phyloP scores from a whole-genome alignment of 2,888 invertebrate genomes.

The Hydroisotoma schaefferi region DNA sequence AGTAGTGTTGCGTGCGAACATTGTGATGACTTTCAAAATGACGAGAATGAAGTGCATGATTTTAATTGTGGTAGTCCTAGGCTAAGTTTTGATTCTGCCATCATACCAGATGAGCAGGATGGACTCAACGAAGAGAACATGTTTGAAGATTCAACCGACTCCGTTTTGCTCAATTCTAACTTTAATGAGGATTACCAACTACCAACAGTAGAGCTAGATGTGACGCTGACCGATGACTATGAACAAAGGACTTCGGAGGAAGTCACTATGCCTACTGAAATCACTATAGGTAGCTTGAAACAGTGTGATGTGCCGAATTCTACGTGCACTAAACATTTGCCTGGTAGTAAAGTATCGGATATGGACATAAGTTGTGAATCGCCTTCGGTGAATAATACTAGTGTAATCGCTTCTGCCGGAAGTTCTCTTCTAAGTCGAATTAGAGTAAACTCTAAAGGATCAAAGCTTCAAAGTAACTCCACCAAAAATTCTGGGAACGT shows the following conservation, averaged over 20 bases:
- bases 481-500: slow-evolving; percentile 19
- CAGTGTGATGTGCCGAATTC: neutral
- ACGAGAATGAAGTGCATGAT: slow-evolving; percentile 31
- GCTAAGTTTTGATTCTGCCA: slow-evolving; percentile 45
- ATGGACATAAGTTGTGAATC: neutral
- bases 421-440: slow-evolving; percentile 34
- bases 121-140: slow-evolving; percentile 18
- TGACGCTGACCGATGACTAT: slow-evolving; percentile 6
- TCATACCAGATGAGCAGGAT: slow-evolving; percentile 32
- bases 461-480: neutral
- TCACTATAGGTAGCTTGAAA: neutral
- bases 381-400: slow-evolving; percentile 10
- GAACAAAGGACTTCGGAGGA: slow-evolving; percentile 8
- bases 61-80: slow-evolving; percentile 31
- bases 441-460: slow-evolving; percentile 21
- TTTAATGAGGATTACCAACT: slow-evolving; percentile 18
- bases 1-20: slow-evolving; percentile 39
- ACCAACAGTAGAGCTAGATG: slow-evolving; percentile 8
- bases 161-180: slow-evolving; percentile 28
- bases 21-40: slow-evolving; percentile 27
- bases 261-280: slow-evolving; percentile 22
- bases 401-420: slow-evolving; percentile 1
- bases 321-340: neutral
- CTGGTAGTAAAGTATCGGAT: neutral
- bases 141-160: slow-evolving; percentile 27